Conservation (phyloP, 2,888 invertebrate species). For the Physocephala rufipes region DNA sequence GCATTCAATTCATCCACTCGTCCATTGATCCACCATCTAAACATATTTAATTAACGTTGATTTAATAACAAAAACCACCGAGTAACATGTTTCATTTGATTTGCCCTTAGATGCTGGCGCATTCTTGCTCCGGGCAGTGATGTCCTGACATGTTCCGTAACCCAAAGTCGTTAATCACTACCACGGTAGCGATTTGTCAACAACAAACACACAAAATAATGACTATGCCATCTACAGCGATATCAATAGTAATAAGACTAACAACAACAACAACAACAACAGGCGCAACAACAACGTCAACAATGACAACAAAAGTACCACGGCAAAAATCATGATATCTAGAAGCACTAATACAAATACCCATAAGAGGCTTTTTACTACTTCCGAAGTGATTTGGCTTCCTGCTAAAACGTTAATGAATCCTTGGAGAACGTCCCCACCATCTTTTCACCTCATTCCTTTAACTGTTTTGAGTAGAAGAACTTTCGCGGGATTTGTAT, state of each 20-base stretch:
- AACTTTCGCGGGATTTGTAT: no score
- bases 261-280: slow-evolving; percentile 20
- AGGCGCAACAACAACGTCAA: not conserved
- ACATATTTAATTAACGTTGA: slow-evolving; percentile 35
- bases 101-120: slow-evolving; percentile 23
- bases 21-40: slow-evolving; percentile 8
- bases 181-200: slow-evolving; percentile 48
- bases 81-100: slow-evolving; percentile 29
- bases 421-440: no score
- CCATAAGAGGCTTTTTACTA: not conserved
- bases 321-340: slow-evolving; percentile 13
- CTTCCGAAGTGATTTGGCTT: no score
- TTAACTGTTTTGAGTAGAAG: no score
- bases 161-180: slow-evolving; percentile 46
- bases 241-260: slow-evolving; percentile 5
- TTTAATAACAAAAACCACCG: slow-evolving; percentile 36
- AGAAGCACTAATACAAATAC: slow-evolving; percentile 20
- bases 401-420: no score
- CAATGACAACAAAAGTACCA: slow-evolving; percentile 18
- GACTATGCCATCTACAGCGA: not conserved
- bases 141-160: slow-evolving; percentile 30
- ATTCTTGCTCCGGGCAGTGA: not conserved
- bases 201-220: slow-evolving; percentile 40
- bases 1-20: not conserved
- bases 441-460: no score